These are phyloP conservation scores for Perca fluviatilis DNA, from an alignment of 2,113 vertebrate species.

Conservation along the genomic window DNA sequence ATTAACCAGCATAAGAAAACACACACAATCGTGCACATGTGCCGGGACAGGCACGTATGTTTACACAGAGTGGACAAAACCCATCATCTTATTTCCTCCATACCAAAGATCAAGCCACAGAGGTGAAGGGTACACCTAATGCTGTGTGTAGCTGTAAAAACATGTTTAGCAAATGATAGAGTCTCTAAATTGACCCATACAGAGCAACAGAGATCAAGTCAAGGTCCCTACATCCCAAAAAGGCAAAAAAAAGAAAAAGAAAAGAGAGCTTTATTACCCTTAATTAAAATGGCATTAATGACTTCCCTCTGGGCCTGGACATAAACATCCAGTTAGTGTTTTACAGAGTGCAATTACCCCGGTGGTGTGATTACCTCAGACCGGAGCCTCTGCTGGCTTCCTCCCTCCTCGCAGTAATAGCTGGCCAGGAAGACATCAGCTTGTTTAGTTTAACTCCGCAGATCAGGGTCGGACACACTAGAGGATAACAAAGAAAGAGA, in stretches of 20 bases:
- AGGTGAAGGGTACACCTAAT: constrained; percentile 51
- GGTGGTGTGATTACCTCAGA: constrained; percentile 81
- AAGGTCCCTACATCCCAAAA: constrained; percentile 72
- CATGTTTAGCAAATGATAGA: constrained; percentile 56
- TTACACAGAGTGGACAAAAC: constrained; percentile 8
- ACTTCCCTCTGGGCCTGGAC: constrained; percentile 79
- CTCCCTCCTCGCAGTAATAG: constrained; percentile 65
- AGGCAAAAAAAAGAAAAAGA: constrained; percentile 52
- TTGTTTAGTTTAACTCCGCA: constrained; percentile 80
- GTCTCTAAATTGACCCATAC: constrained; percentile 49
- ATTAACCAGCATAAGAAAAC: constrained; percentile 41
- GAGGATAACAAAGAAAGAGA: constrained; percentile 50
- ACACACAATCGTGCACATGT: constrained; percentile 25
- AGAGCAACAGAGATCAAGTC: constrained; percentile 65
- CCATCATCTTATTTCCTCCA: constrained; percentile 47
- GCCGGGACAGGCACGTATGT: neutral
- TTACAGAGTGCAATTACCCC: constrained; percentile 81
- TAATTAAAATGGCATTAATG: constrained; percentile 85
- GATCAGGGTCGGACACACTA: constrained; percentile 59
- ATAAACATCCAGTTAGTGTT: constrained; percentile 82
- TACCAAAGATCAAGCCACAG: constrained; percentile 25
- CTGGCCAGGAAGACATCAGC: constrained; percentile 77
- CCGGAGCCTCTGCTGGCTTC: constrained; percentile 71
- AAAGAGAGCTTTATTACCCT: constrained; percentile 71
- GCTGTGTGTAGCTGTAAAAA: constrained; percentile 64